Percentiles rank a stretch among this genome's conserved stretches.
These are phyloP conservation scores for Campopleginae sp. DNA, from an alignment of 2,888 invertebrate species.

Conservation along the genomic window DNA sequence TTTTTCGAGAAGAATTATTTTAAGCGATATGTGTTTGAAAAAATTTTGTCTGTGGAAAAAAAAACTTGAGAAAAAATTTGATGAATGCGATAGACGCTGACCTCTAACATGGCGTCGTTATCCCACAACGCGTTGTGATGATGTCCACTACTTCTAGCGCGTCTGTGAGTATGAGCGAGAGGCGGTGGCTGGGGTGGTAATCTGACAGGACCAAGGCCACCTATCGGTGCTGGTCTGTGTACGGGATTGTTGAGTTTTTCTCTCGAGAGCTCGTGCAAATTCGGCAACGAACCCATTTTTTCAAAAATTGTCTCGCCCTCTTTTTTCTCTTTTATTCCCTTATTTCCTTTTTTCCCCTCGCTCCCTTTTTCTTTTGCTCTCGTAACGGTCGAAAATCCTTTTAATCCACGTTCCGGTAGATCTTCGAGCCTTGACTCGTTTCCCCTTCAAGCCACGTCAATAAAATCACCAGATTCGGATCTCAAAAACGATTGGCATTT, in stretches of 20 bases:
- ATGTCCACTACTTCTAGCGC: conserved; percentile 80
- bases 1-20: neutral
- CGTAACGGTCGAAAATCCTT: conserved; percentile 23
- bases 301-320: conserved; percentile 1
- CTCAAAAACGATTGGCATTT: conserved; percentile 37
- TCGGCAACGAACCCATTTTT: conserved; percentile 88
- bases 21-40: neutral
- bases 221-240: conserved; percentile 78
- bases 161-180: conserved; percentile 79
- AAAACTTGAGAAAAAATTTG: conserved; percentile 2
- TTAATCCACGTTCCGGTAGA: conserved; percentile 1
- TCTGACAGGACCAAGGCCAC: conserved; percentile 77
- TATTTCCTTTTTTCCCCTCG: conserved; percentile 39
- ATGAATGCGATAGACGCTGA: conserved; percentile 61
- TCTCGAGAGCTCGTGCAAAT: conserved; percentile 87
- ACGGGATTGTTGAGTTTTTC: conserved; percentile 80
- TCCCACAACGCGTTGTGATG: conserved; percentile 80
- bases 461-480: conserved; percentile 35
- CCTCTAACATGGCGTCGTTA: conserved; percentile 82
- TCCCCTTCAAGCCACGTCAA: conserved; percentile 18
- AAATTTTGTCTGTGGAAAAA: neutral
- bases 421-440: neutral
- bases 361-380: neutral
- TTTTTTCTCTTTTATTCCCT: conserved; percentile 66
- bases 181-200: conserved; percentile 80